Evolutionary conservation across 2,113 vertebrate species (phyloP).

Genomic region (Mesembrinibis cayennensis): DNA sequence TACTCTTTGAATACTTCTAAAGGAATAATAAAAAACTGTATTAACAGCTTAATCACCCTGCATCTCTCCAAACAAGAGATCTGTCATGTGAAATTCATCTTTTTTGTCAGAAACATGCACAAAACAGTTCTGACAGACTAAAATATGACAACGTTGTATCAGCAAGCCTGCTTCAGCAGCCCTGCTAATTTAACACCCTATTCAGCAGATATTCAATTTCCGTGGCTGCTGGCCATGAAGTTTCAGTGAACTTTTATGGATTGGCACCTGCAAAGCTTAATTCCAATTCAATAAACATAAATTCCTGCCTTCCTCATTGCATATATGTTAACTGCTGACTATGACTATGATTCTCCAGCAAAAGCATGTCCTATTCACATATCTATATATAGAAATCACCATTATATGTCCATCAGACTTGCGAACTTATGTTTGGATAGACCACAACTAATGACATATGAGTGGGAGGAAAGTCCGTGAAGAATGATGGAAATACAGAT

Average conservation of each 20-base stretch:
- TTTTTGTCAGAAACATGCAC: conserved; percentile 45
- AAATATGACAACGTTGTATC: conserved; percentile 55
- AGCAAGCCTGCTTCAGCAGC: conserved; percentile 53
- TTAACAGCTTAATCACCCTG: conserved; percentile 43
- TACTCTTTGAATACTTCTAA: conserved; percentile 47
- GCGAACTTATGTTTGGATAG: not conserved
- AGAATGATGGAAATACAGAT: not conserved
- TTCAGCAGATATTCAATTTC: conserved; percentile 72
- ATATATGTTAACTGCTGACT: conserved; percentile 29
- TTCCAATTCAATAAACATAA: conserved; percentile 49
- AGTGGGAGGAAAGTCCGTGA: not conserved
- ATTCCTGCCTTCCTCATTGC: conserved; percentile 28
- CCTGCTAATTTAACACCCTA: conserved; percentile 66
- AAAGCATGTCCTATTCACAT: not conserved
- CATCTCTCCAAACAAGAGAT: conserved; percentile 28
- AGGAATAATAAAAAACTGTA: conserved; percentile 31
- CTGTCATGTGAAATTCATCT: conserved; percentile 36
- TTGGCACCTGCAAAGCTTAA: conserved; percentile 61
- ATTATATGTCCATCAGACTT: not conserved
- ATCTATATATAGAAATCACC: conserved; percentile 9
- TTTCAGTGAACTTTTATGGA: conserved; percentile 39
- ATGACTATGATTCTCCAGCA: not conserved
- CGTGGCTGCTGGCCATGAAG: conserved; percentile 56
- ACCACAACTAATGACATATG: not conserved
- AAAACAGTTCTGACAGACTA: conserved; percentile 33